Base-by-base conservation (phyloP, 2,113 vertebrate genomes). In the Esox niger region DNA sequence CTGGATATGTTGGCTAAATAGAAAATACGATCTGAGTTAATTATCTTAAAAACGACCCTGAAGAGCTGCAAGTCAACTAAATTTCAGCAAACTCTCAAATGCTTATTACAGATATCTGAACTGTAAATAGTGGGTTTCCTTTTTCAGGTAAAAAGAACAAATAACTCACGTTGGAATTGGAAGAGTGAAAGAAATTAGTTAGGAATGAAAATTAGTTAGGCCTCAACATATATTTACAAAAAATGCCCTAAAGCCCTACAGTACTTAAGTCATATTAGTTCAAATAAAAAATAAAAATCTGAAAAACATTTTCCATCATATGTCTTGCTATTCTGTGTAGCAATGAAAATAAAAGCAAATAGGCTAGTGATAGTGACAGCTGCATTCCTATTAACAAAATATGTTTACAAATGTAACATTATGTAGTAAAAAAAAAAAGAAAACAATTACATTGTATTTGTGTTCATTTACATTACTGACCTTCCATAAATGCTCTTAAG, bases 341-440 rank as follows among this genome's bases (percentile, higher is more conserved):
- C 46, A 63, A 64, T 67, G 70, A 46, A 70, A 75, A 76, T 49
- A 64, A 68, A 73, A 64, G 52, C 64, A 72, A 70, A 64, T 55
- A 79, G 56, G 64, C n/a, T n/a, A n/a, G n/a, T n/a, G n/a, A n/a
- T n/a, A 63, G 59, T 29, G 61, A 46, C 64, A 57, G 49, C 82
- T 68, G 68, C 73, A 59, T 71, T 70, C 31, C 64, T 46, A 64
- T n/a, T 46, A 79, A 66, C 62, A 75, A 70, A 68, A 76, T 68
- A 75, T 17, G 32, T 75, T 61, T 66, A 77, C 60, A 70, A 78
- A 65, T 66, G 57, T 56, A 56, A 68, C 58, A 70, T 64, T n/a
- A n/a, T 29, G 66, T 67, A 79, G 27, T 61, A 75, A 75, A 78
- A 74, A 82, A 81, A 79, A 78, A 74, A 82, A 81, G 79, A 74